Evolutionary conservation across 2,888 invertebrate species (phyloP), one percentile per base, ranked within the genome.

Genomic region (Galeruca laticollis): DNA sequence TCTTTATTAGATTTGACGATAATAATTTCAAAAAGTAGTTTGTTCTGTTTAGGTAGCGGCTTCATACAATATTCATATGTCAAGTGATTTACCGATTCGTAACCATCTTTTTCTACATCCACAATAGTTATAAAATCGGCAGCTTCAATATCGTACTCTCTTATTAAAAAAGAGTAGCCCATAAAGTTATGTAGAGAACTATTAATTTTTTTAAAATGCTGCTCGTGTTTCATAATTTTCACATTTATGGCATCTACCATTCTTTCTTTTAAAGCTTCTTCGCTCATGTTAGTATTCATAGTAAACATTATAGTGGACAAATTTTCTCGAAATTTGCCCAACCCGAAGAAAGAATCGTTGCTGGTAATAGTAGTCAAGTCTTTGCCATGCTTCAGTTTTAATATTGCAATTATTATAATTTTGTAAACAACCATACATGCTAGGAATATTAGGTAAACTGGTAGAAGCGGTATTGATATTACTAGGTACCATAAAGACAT

Each of bases 401-500:
- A 47, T 9, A 65, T 35, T 9, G 6, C n/a, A n/a, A 31, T 26
- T 4, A 57, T 10, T 15, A 65, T 56, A 31, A 8, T 10, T 26
- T 57, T 65, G 2, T 43, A 33, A 5, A 65, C 6, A n/a, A 31
- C 40, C 9, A 65, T 18, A 33, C 43, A 13, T 13, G 20, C 1
- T 3, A 65, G 8, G 2, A 35, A 31, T 20, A 33, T 5, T 49
- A 65, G 9, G 31, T 57, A 65, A 40, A 57, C n/a, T 33, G 57
- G 64, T 21, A 65, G 21, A 15, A 65, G 20, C 5, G 56, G 35
- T 59, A 54, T 35, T 60, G 49, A 69, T 40, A 43, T 18, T 31
- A 43, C 13, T 6, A 52, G 11, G 26, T 52, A 31, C 26, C 26
- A 21, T 2, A 52, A 1, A n/a, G 26, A 21, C 52, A 52, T 51